These are phyloP conservation scores for Exephanes ischioxanthus DNA, from an alignment of 2,888 invertebrate genomes.

Conservation along the genomic window DNA sequence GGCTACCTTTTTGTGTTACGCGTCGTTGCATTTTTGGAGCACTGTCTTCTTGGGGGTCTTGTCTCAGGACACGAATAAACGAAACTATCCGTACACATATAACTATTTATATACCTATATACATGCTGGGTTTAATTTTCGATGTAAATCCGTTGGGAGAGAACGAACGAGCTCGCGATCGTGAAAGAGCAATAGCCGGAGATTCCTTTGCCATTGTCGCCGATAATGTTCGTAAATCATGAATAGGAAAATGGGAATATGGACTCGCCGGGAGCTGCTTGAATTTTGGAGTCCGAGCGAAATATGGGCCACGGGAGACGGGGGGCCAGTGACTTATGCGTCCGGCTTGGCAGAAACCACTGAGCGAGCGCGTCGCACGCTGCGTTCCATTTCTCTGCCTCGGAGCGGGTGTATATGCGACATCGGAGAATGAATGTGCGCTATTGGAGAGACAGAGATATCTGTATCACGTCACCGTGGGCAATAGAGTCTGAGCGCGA, in stretches of 20 bases:
- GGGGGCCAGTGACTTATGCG: slow-evolving; percentile 58
- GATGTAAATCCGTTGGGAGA: not conserved
- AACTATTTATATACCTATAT: too few species aligned
- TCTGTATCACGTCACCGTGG: not conserved
- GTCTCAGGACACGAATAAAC: too few species aligned
- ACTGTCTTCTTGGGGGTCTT: too few species aligned
- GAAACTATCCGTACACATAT: too few species aligned
- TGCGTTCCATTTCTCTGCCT: slow-evolving; percentile 27
- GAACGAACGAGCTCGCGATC: not conserved
- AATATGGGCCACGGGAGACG: slow-evolving; percentile 21
- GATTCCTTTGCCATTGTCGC: slow-evolving; percentile 9
- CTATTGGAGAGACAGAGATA: not conserved
- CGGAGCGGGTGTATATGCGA: not conserved
- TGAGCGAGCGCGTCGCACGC: slow-evolving; percentile 19
- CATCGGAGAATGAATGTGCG: not conserved
- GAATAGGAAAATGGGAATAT: slow-evolving; percentile 20
- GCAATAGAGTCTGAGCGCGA: slow-evolving; percentile 1
- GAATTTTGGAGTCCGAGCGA: slow-evolving; percentile 36
- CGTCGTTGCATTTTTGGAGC: too few species aligned
- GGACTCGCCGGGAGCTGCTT: slow-evolving; percentile 37
- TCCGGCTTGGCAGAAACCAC: slow-evolving; percentile 57
- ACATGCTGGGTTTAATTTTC: not conserved
- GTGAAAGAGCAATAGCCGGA: not conserved
- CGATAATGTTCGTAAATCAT: slow-evolving; percentile 53
- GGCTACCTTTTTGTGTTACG: too few species aligned